Evolutionary conservation across 2,113 vertebrate species (phyloP).

Genomic region (Nerophis ophidion): DNA sequence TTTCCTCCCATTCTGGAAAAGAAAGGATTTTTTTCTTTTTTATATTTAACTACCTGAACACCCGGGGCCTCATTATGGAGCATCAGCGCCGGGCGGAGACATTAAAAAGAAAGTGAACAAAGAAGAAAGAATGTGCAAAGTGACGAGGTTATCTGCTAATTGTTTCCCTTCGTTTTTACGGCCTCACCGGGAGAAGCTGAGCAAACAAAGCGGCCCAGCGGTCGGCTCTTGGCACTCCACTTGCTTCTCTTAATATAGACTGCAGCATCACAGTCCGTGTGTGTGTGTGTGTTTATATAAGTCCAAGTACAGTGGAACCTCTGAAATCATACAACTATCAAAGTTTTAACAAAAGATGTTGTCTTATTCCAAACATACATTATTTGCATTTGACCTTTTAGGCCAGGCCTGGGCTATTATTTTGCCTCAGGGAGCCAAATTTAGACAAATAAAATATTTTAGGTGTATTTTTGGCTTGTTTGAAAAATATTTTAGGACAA

Average conservation of each 20-base stretch:
- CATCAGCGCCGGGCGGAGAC: slow-evolving; percentile 22
- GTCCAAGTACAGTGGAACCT: slow-evolving; percentile 22
- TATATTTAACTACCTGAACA: slow-evolving; percentile 1
- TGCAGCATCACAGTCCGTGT: not conserved
- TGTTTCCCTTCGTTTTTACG: slow-evolving; percentile 54
- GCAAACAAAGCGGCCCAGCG: slow-evolving; percentile 44
- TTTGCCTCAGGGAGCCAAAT: too few relatives aligned
- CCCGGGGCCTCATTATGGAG: slow-evolving; percentile 20
- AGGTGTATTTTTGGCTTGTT: too few relatives aligned
- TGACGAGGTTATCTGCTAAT: slow-evolving; percentile 48
- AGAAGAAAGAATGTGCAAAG: slow-evolving; percentile 41
- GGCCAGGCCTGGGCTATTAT: too few relatives aligned
- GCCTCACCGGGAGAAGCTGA: slow-evolving; percentile 40
- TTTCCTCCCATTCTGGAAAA: slow-evolving; percentile 6
- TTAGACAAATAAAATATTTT: too few relatives aligned
- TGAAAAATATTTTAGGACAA: too few relatives aligned
- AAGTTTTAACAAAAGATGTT: not conserved
- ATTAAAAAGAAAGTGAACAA: slow-evolving; percentile 46
- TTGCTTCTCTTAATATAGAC: slow-evolving; percentile 27
- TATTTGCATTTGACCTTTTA: too few relatives aligned
- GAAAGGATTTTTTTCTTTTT: slow-evolving; percentile 25
- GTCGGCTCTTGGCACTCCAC: slow-evolving; percentile 37
- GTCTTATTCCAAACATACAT: too few relatives aligned
- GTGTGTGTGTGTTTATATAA: slow-evolving; percentile 4
- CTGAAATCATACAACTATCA: not conserved